These are phyloP conservation scores for Eledona agricola DNA, from an alignment of 2,888 invertebrate genomes.

Conservation along the genomic window DNA sequence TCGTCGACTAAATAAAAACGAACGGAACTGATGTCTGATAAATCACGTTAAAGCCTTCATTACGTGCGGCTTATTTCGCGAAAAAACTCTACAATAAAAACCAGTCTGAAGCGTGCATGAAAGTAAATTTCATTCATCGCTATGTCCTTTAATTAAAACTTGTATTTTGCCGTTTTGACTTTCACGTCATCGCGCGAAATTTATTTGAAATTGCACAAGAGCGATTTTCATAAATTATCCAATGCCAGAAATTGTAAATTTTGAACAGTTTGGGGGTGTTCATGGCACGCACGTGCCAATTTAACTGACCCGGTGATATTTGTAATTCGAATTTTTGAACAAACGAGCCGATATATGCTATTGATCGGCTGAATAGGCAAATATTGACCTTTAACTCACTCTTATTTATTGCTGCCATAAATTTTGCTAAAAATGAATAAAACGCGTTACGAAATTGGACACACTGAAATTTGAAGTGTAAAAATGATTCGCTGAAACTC, in stretches of 20 bases:
- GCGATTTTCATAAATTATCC: no score
- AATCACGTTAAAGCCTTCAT: slow-evolving; percentile 1
- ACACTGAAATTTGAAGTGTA: no score
- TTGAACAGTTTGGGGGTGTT: no score
- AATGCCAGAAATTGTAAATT: no score
- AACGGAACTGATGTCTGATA: not conserved
- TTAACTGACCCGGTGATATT: no score
- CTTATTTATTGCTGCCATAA: no score
- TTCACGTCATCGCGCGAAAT: slow-evolving; percentile 24
- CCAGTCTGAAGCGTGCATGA: slow-evolving; percentile 14
- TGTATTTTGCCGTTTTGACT: slow-evolving; percentile 23
- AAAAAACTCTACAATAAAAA: not conserved
- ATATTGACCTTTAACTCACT: no score
- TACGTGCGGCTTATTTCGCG: slow-evolving; percentile 10
- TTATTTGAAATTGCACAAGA: slow-evolving; percentile 18
- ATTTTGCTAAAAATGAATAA: slow-evolving; percentile 2
- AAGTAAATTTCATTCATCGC: slow-evolving; percentile 18
- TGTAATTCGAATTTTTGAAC: slow-evolving; percentile 1
- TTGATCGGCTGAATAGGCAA: no score
- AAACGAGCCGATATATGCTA: no score
- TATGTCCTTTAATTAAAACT: slow-evolving; percentile 23
- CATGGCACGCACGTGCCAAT: no score
- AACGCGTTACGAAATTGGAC: not conserved
- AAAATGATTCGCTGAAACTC: no score
- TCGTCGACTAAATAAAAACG: no score